These are phyloP conservation scores for Brachycybe producta DNA, from an alignment of 2,888 invertebrate genomes.

Conservation along the genomic window DNA sequence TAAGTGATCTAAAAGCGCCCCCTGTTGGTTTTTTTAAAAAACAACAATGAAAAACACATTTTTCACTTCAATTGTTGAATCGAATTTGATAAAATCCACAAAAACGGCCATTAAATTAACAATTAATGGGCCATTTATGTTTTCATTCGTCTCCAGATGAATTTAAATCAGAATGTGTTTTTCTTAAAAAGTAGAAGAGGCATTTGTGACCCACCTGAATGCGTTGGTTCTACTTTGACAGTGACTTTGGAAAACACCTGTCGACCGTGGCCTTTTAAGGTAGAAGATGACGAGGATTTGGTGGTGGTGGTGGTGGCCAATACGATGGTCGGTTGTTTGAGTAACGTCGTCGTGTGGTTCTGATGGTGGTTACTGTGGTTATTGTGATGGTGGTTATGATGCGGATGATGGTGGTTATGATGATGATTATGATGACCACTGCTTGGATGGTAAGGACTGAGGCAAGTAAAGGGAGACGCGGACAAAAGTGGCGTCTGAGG, in stretches of 20 bases:
- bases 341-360: constrained; percentile 27
- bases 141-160: too few species aligned
- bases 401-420: constrained; percentile 22
- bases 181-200: too few species aligned
- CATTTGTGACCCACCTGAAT: constrained; percentile 25
- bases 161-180: too few species aligned
- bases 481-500: constrained; percentile 15
- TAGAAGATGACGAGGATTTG: constrained; percentile 19
- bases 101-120: too few species aligned
- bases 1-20: too few species aligned
- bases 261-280: constrained; percentile 35
- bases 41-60: too few species aligned
- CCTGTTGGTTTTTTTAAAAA: too few species aligned
- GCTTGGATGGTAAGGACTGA: constrained; percentile 1
- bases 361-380: constrained; percentile 22
- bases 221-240: constrained; percentile 49
- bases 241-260: constrained; percentile 46
- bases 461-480: constrained; percentile 12
- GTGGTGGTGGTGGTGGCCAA: constrained; percentile 27
- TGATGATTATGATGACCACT: constrained; percentile 38
- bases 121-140: too few species aligned
- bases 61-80: too few species aligned
- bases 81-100: too few species aligned
- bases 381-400: constrained; percentile 24
- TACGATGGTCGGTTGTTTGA: constrained; percentile 41